A percentile compares a stretch with the other conserved stretches of the same genome.
These are phyloP conservation scores for Andrena trimmerana DNA, from an alignment of 2,888 invertebrate genomes.

Conservation along the genomic window DNA sequence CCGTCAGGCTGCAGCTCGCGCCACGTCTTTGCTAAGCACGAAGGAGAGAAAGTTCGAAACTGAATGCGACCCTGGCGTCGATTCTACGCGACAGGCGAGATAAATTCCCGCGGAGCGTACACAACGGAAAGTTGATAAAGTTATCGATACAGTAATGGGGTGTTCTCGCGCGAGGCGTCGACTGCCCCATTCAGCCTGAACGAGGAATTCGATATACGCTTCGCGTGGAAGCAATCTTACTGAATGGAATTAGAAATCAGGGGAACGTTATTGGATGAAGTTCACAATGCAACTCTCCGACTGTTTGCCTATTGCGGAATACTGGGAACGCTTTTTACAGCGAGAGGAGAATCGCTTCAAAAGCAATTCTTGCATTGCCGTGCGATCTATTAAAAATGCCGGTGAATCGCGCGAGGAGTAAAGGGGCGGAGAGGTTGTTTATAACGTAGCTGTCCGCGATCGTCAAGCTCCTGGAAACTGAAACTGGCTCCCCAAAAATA, in stretches of 20 bases:
- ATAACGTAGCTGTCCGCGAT: background rate
- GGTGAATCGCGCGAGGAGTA: background rate
- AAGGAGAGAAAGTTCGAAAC: background rate
- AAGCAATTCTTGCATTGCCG: too few species aligned
- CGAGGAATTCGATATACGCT: conserved; percentile 5
- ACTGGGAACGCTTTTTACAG: background rate
- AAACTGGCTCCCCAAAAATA: background rate
- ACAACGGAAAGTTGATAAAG: conserved; percentile 10
- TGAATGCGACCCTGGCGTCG: conserved; percentile 4
- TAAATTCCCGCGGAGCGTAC: conserved; percentile 7
- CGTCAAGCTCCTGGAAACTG: background rate
- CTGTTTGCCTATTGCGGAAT: background rate
- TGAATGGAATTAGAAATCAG: conserved; percentile 9
- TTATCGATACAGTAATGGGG: conserved; percentile 17
- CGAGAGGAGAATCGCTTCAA: too few species aligned
- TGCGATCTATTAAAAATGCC: background rate
- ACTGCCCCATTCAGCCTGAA: background rate
- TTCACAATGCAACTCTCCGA: background rate
- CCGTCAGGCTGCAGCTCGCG: background rate
- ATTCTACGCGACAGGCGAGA: conserved; percentile 12
- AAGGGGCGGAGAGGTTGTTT: background rate
- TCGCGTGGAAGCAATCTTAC: background rate
- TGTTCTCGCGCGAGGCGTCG: background rate
- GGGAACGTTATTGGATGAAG: background rate
- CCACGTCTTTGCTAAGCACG: background rate